Base-by-base conservation (phyloP, 2,113 vertebrate genomes). In the Phocoena phocoena region DNA sequence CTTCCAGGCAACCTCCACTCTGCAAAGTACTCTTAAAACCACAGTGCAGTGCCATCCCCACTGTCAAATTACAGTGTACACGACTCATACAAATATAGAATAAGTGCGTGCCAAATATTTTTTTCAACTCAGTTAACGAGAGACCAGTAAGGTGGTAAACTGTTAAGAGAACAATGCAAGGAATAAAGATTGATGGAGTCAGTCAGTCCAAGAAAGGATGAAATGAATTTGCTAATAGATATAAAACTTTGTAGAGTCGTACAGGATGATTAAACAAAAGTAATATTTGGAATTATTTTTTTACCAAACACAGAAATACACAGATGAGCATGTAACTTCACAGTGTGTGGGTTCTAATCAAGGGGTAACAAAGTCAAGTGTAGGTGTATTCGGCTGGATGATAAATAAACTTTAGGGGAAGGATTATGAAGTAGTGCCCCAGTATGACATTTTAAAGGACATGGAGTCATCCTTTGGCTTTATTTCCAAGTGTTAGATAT, bases 11-110 rank as follows among this genome's bases (percentile, higher is more conserved):
- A 31, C 7, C 10, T 89, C 26, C 8, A 26, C 47, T 44, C 33
- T 5, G 67, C 26, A 77, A 12, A 13, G 15, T 44, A 5, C 38
- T 58, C 71, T 50, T 17, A 31, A 90, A 91, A 28, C 41, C 13
- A 58, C 1, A 15, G 38, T 15, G n/a, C 33, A 33, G 2, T 0
- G 10, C 33, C 28, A 28, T 4, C 21, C 5, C 0, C 14, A 5
- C 25, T 55, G 68, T 38, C 38, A 80, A 65, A 62, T 28, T 3
- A 41, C 20, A 70, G 13, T 0, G 8, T 25, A 36, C 55, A 0
- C 1, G 15, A 38, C 25, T 74, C n/a, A 20, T 55, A 36, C 79
- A 85, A 70, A 25, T 10, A 62, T 12, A 92, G 44, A 87, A 26
- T 5, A 0, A 91, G 6, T 53, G 5, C 0, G 8, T 3, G 17